phyloP scores from a whole-genome alignment of 1,140 invertebrate species.

The Saccostrea cuccullata region DNA sequence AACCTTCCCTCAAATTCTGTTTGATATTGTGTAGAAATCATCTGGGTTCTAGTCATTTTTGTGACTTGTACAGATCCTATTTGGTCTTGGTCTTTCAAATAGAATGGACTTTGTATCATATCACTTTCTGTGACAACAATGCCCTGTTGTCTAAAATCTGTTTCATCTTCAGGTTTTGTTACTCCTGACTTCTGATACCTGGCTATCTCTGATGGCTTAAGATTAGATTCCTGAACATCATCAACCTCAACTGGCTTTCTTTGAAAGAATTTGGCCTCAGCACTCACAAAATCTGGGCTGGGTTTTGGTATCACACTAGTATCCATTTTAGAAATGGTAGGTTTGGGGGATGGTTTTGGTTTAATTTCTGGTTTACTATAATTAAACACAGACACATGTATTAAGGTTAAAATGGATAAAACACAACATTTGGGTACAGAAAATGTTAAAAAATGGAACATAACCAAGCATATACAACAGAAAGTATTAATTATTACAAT shows the following conservation, averaged over 20 bases:
- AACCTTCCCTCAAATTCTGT: neutral
- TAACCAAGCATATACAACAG: neutral
- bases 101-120: neutral
- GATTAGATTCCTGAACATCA: conserved; percentile 24
- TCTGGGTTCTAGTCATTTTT: neutral
- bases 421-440: neutral
- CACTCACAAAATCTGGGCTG: neutral
- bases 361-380: conserved; percentile 28
- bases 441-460: neutral
- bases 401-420: neutral
- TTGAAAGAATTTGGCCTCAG: conserved; percentile 33
- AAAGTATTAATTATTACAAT: neutral
- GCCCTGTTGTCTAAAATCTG: neutral
- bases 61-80: neutral
- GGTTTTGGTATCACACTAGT: conserved; percentile 6
- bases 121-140: neutral
- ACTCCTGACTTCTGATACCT: neutral
- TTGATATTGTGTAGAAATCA: neutral
- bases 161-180: conserved; percentile 8
- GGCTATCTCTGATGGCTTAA: conserved; percentile 13
- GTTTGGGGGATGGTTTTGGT: neutral
- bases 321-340: conserved; percentile 27
- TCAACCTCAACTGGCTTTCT: neutral
- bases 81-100: neutral
- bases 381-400: conserved; percentile 3